phyloP scores from a whole-genome alignment of 1,140 invertebrate species.

The Musca vetustissima region DNA sequence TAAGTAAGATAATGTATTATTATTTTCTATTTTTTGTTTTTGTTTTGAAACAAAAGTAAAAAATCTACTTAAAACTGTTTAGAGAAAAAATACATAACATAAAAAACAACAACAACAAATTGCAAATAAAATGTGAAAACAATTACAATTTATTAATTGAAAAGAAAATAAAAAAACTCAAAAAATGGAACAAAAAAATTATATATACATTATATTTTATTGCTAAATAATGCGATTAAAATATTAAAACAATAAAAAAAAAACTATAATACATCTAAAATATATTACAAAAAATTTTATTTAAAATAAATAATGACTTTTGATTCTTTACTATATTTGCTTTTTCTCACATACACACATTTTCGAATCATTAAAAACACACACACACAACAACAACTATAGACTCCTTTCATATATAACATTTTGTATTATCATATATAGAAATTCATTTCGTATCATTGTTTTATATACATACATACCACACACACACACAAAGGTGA shows the following conservation, averaged over 20 bases:
- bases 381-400: no score
- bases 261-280: background rate
- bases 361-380: no score
- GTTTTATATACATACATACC: slow-evolving; percentile 5
- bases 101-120: background rate
- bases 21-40: no score
- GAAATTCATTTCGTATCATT: background rate
- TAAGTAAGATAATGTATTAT: no score
- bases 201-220: slow-evolving; percentile 1
- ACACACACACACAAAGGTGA: background rate
- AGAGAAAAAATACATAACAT: no score
- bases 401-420: no score
- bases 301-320: background rate
- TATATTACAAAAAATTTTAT: no score
- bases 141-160: slow-evolving; percentile 22
- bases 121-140: slow-evolving; percentile 22
- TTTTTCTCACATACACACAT: no score
- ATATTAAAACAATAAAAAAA: slow-evolving; percentile 8
- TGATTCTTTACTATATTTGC: background rate
- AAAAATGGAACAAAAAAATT: background rate
- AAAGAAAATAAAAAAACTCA: background rate
- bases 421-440: no score
- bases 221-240: slow-evolving; percentile 17
- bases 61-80: no score
- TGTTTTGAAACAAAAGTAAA: no score